These are phyloP conservation scores for Dipodomys spectabilis DNA, from an alignment of 2,113 vertebrate genomes.

Conservation along the genomic window DNA sequence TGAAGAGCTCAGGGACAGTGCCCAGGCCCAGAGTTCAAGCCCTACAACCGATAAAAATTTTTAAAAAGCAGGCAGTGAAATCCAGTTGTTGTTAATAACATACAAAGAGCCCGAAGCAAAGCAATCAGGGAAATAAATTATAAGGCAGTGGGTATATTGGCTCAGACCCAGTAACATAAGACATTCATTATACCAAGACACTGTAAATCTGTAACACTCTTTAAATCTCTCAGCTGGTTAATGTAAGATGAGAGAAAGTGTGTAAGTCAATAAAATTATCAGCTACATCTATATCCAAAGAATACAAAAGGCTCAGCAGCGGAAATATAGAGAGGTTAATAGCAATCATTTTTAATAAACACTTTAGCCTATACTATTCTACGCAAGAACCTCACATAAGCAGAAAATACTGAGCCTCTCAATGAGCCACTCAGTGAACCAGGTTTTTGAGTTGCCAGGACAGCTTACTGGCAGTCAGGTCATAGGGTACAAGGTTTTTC, in stretches of 20 bases:
- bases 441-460: background rate
- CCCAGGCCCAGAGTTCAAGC: too few species aligned
- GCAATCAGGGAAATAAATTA: constrained; percentile 49
- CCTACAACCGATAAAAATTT: too few species aligned
- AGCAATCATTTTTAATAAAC: constrained; percentile 35
- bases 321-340: constrained; percentile 65
- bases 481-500: background rate
- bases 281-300: constrained; percentile 50
- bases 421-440: background rate
- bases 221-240: constrained; percentile 64
- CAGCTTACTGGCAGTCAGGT: background rate
- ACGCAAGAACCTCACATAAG: background rate
- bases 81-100: constrained; percentile 28
- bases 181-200: constrained; percentile 48
- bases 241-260: constrained; percentile 52
- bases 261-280: constrained; percentile 73
- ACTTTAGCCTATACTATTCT: background rate
- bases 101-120: constrained; percentile 40
- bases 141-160: constrained; percentile 52
- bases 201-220: constrained; percentile 56
- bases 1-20: too few species aligned
- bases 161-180: constrained; percentile 62
- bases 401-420: background rate
- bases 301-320: constrained; percentile 29
- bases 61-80: background rate